phyloP scores from a whole-genome alignment of 2,888 invertebrate genomes.

The Drosophila neotestacea region DNA sequence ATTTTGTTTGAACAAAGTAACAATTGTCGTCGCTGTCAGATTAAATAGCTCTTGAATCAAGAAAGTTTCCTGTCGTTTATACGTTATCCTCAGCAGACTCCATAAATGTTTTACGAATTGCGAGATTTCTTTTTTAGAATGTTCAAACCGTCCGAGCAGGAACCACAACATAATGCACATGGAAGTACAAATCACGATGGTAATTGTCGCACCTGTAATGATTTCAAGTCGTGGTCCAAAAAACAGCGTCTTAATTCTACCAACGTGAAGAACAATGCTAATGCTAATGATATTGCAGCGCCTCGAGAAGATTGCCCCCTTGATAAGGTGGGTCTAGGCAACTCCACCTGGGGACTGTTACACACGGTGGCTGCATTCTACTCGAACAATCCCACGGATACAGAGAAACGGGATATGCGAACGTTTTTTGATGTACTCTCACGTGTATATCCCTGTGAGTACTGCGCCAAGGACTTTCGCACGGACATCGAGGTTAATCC shows the following conservation, averaged over 20 bases:
- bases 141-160: slow-evolving; percentile 41
- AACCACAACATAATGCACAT: slow-evolving; percentile 31
- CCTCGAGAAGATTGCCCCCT: slow-evolving; percentile 89
- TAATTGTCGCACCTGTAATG: slow-evolving; percentile 89
- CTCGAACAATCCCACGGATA: slow-evolving; percentile 91
- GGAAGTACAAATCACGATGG: slow-evolving; percentile 83
- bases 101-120: slow-evolving; percentile 45
- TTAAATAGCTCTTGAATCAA: slow-evolving; percentile 42
- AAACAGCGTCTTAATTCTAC: slow-evolving; percentile 86
- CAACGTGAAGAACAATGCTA: slow-evolving; percentile 50
- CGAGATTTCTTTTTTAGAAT: slow-evolving; percentile 58
- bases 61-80: slow-evolving; percentile 54
- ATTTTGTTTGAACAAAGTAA: no score
- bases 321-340: slow-evolving; percentile 91
- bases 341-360: slow-evolving; percentile 95
- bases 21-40: slow-evolving; percentile 40
- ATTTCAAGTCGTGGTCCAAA: slow-evolving; percentile 91
- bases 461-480: slow-evolving; percentile 95
- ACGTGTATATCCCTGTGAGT: slow-evolving; percentile 96
- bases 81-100: slow-evolving; percentile 57
- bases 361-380: slow-evolving; percentile 99
- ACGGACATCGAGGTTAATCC: slow-evolving; percentile 90
- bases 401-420: slow-evolving; percentile 91
- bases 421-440: slow-evolving; percentile 93
- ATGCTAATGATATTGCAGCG: slow-evolving; percentile 18